These are phyloP conservation scores for Laupala kohalensis DNA, from an alignment of 1,140 invertebrate species.

Conservation along the genomic window DNA sequence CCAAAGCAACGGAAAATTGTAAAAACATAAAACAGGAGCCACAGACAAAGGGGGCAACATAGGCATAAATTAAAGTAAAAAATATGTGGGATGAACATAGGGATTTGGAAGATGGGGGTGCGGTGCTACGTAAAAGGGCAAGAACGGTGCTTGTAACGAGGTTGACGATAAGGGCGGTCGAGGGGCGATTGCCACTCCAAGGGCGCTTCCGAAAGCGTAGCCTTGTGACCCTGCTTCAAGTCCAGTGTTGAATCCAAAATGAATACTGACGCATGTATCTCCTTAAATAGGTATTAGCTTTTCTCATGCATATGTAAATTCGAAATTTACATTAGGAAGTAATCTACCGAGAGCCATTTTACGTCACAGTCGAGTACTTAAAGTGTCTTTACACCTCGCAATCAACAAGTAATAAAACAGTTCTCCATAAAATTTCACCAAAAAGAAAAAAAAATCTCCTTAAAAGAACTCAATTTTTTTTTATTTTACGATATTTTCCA, in stretches of 20 bases:
- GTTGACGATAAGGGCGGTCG: neutral
- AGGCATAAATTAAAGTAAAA: neutral
- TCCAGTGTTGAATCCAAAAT: neutral
- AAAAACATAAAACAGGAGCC: conserved; percentile 2
- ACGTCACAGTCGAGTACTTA: neutral
- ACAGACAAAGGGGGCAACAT: neutral
- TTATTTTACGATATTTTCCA: no score
- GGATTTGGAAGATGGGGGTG: neutral
- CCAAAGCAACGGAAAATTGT: conserved; percentile 17
- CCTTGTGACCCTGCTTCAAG: neutral
- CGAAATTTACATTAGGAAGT: neutral
- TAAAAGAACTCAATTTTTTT: no score
- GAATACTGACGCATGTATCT: neutral
- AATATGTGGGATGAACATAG: neutral
- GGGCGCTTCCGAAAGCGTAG: no score
- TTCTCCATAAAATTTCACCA: no score
- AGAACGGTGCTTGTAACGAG: neutral
- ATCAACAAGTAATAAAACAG: neutral
- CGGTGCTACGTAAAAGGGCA: neutral
- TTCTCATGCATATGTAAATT: neutral
- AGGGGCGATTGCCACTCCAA: no score
- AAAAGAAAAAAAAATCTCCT: no score
- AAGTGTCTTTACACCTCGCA: neutral
- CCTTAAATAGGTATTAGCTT: neutral
- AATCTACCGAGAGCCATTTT: neutral